Evolutionary conservation across 2,888 invertebrate genomes (phyloP), one percentile per base, ranked within the genome.

Genomic region (Pasiphila rectangulata): DNA sequence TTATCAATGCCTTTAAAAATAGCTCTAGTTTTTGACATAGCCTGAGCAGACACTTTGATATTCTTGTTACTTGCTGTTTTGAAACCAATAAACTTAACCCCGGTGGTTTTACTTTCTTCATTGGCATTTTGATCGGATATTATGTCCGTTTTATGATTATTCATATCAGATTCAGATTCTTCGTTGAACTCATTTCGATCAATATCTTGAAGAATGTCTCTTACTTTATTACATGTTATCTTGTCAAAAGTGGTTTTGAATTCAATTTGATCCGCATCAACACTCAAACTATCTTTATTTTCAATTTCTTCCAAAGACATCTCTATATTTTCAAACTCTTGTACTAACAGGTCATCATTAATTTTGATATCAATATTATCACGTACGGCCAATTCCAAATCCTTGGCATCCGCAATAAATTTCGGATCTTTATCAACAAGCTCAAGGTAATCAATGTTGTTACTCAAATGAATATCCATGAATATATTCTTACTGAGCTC

Each of bases 221-320:
- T 69, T n/a, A 71, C 54, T 35, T 52, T 46, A 16, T 69, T 59
- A 3, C 69, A 71, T 37, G 75, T 56, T 6, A 82, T 66, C 7
- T 57, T 59, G 60, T 73, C n/a, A n/a, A n/a, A n/a, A n/a, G n/a
- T 76, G 12, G 79, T 75, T 51, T 65, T 71, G 13, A 72, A 79
- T 4, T 15, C 4, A n/a, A 16, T 4, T 0, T 43, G 10, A 4
- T 21, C 27, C 2, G 5, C 12, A 17, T 29, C 9, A 10, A 4
- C 9, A 27, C 2, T 5, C 1, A 1, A 9, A 6, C 9, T 4
- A n/a, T n/a, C 20, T 16, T 46, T 39, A 4, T 9, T 21, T 34
- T 43, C 13, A 42, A 51, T 55, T 7, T 62, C 59, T 36, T 61
- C 47, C 19, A 69, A 17, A n/a, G 66, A 64, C 69, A 63, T 69